Evolutionary conservation across 1,140 invertebrate genomes (phyloP), one percentile per base, ranked within the genome.

Genomic region (Caligus rogercresseyi): DNA sequence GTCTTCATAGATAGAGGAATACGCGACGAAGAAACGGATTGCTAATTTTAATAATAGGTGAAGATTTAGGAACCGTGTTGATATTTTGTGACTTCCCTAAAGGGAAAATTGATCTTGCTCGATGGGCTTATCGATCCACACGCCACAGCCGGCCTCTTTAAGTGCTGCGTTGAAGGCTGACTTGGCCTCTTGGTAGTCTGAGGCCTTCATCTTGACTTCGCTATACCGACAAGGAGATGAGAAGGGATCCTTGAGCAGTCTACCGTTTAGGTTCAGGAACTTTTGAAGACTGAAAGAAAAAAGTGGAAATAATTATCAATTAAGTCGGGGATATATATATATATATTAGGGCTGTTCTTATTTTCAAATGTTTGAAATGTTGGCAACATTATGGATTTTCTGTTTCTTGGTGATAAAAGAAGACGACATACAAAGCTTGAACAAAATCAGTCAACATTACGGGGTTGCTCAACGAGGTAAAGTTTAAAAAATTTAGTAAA

Each of bases 41-140:
- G n/a, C n/a, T n/a, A n/a, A n/a, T n/a, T n/a, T n/a, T n/a, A n/a
- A n/a, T n/a, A n/a, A n/a, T n/a, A n/a, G n/a, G n/a, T n/a, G n/a
- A n/a, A n/a, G n/a, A n/a, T n/a, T n/a, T 43, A 60, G 43, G 20
- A 31, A 25, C 26, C 21, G 16, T 60, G 24, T 31, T 60, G 24
- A 31, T 60, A 26, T 26, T 14, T 26, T 60, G 25, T 20, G 4
- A 60, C 21, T 23, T 54, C 53, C 18, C 25, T 60, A 60, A 16
- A 60, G 24, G 11, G 57, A 60, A 43, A 60, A 60, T 60, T 60
- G 57, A 72, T 92, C 87, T 73, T 91, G 87, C 73, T 92, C 89
- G 23, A 87, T 77, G 1, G 89, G 89, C 74, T 92, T 92, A 69
- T 86, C 84, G 21, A 91, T 79, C 89, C 89, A 92, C 65, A 74